Conservation (phyloP, 2,888 invertebrate genomes). For the Drosophila hamatofila region DNA sequence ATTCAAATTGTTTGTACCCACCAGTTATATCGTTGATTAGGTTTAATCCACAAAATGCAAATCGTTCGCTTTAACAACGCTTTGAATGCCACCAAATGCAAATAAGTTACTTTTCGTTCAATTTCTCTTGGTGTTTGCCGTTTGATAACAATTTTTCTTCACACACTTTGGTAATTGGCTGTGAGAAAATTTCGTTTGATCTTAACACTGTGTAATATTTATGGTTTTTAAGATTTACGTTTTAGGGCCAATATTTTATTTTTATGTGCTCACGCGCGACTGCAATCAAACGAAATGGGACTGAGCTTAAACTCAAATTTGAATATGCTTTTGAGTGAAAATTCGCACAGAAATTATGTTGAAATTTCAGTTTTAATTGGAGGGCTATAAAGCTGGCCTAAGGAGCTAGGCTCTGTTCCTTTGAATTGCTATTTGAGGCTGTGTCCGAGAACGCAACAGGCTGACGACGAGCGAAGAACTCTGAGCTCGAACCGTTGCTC, state of each 20-base stretch:
- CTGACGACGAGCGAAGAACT: constrained; percentile 84
- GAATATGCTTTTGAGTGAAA: constrained; percentile 24
- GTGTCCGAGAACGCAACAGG: constrained; percentile 84
- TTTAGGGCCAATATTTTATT: constrained; percentile 38
- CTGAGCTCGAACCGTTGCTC: constrained; percentile 73
- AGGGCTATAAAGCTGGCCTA: constrained; percentile 8
- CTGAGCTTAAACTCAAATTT: constrained; percentile 25
- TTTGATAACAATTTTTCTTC: constrained; percentile 27
- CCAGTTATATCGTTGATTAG: constrained; percentile 25
- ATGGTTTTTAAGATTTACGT: constrained; percentile 61
- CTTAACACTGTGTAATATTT: constrained; percentile 61
- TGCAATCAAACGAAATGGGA: constrained; percentile 51
- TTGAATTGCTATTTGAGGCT: constrained; percentile 13
- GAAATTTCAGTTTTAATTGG: constrained; percentile 16
- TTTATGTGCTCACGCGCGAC: constrained; percentile 59
- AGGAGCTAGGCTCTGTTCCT: constrained; percentile 25
- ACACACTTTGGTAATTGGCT: constrained; percentile 65
- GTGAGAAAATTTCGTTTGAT: constrained; percentile 53
- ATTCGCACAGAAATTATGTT: constrained; percentile 31
- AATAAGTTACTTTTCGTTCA: constrained; percentile 29
- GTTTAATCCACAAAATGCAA: constrained; percentile 42
- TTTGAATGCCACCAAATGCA: constrained; percentile 29
- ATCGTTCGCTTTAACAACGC: constrained; percentile 9
- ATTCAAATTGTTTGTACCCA: constrained; percentile 10
- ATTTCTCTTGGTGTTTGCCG: constrained; percentile 1